Percentiles rank a stretch among this genome's conserved stretches.
Conservation (phyloP, 2,888 invertebrate species). For the Anoplius nigerrimus region DNA sequence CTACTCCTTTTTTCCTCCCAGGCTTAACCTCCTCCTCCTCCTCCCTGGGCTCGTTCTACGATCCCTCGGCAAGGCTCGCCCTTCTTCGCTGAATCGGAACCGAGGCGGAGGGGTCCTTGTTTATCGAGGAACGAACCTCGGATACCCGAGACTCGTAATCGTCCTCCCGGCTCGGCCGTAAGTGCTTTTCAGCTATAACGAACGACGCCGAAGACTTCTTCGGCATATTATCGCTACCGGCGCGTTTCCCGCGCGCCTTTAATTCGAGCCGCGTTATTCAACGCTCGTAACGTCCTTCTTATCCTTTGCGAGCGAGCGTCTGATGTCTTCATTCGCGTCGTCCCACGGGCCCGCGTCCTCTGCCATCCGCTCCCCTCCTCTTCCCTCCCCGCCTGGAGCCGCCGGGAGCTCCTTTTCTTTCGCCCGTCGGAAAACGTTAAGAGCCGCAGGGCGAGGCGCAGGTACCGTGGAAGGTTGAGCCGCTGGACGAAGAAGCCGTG, state of each 20-base stretch:
- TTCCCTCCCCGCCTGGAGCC: not conserved
- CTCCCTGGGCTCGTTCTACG: not conserved
- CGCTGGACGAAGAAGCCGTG: too few species aligned
- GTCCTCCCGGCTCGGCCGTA: not conserved
- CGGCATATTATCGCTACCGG: not conserved
- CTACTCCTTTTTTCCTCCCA: not conserved
- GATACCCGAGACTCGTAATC: not conserved
- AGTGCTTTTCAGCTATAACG: conserved; percentile 22
- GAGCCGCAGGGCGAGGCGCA: too few species aligned
- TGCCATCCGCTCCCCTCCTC: not conserved
- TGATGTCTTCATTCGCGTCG: conserved; percentile 42
- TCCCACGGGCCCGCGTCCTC: conserved; percentile 10
- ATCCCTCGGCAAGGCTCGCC: not conserved
- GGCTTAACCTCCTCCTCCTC: not conserved
- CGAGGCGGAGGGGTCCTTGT: conserved; percentile 7
- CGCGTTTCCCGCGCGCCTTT: conserved; percentile 11
- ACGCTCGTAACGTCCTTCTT: conserved; percentile 27
- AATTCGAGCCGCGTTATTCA: conserved; percentile 14
- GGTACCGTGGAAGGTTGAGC: not conserved
- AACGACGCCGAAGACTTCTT: conserved; percentile 4
- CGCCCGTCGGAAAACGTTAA: conserved; percentile 23
- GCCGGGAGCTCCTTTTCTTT: not conserved
- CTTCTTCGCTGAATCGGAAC: conserved; percentile 27
- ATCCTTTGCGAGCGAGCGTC: conserved; percentile 20
- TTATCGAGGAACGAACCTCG: not conserved